Conservation (phyloP, 1,140 invertebrate genomes). For the Stegodyphus dumicola region DNA sequence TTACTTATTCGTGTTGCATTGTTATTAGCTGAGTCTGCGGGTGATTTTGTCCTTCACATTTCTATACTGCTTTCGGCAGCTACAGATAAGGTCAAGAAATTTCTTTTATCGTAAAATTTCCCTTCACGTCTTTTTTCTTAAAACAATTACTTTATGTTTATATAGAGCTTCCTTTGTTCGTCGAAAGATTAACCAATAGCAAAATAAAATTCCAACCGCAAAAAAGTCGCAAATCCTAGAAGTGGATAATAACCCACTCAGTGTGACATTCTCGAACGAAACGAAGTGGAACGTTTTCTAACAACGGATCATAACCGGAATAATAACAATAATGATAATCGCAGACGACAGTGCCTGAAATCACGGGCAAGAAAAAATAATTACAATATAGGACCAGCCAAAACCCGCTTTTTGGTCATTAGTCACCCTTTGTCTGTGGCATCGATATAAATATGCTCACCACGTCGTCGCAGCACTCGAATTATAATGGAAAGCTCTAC, state of each 20-base stretch:
- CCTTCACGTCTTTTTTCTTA: no score
- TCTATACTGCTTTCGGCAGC: no score
- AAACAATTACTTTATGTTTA: no score
- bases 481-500: conserved; percentile 27
- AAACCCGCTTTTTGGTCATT: conserved; percentile 53
- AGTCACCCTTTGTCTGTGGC: conserved; percentile 28
- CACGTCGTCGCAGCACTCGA: neutral
- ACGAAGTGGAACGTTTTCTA: conserved; percentile 23
- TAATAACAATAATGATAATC: conserved; percentile 50
- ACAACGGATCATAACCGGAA: conserved; percentile 45
- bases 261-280: conserved; percentile 26
- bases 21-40: no score
- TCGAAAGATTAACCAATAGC: neutral
- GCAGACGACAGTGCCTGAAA: neutral
- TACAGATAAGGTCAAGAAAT: no score
- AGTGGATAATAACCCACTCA: conserved; percentile 24
- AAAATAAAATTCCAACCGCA: conserved; percentile 28
- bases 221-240: neutral
- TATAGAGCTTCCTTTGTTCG: no score
- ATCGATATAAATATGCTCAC: conserved; percentile 25
- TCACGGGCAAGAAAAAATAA: conserved; percentile 26
- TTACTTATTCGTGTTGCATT: no score
- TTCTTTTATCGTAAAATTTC: no score
- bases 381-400: conserved; percentile 35
- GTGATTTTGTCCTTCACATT: no score